phyloP scores from a whole-genome alignment of 1,140 invertebrate species.

The Archegozetes longisetosus region DNA sequence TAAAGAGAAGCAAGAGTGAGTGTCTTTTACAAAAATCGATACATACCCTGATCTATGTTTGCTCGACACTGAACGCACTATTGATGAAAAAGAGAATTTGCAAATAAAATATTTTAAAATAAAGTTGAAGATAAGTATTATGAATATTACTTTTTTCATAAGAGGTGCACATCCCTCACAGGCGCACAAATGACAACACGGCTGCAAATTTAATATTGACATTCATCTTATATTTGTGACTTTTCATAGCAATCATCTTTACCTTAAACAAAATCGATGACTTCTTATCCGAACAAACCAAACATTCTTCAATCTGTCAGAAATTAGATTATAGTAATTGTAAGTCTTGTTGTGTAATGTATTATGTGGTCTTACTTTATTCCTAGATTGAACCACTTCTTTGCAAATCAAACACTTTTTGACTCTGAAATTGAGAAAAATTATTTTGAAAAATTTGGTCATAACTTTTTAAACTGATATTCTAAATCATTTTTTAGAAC shows the following conservation, averaged over 20 bases:
- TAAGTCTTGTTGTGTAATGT: slow-evolving; percentile 12
- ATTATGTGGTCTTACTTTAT: slow-evolving; percentile 41
- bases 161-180: slow-evolving; percentile 77
- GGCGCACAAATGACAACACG: slow-evolving; percentile 86
- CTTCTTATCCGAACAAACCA: slow-evolving; percentile 85
- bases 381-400: slow-evolving; percentile 53
- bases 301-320: slow-evolving; percentile 77
- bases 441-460: no score
- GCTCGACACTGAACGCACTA: slow-evolving; percentile 83
- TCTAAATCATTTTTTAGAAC: no score
- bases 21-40: neutral
- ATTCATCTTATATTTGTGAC: neutral
- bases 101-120: no score
- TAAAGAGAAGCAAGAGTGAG: neutral
- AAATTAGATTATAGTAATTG: slow-evolving; percentile 14
- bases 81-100: no score
- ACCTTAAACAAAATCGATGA: slow-evolving; percentile 68
- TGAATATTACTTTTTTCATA: no score
- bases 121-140: no score
- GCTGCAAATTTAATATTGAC: slow-evolving; percentile 26
- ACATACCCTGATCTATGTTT: slow-evolving; percentile 49
- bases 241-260: no score
- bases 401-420: slow-evolving; percentile 91
- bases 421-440: slow-evolving; percentile 71
- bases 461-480: no score